Percentiles rank a stretch among this genome's conserved stretches.
These are phyloP conservation scores for Ondatra zibethicus DNA, from an alignment of 2,113 vertebrate genomes.

Conservation along the genomic window DNA sequence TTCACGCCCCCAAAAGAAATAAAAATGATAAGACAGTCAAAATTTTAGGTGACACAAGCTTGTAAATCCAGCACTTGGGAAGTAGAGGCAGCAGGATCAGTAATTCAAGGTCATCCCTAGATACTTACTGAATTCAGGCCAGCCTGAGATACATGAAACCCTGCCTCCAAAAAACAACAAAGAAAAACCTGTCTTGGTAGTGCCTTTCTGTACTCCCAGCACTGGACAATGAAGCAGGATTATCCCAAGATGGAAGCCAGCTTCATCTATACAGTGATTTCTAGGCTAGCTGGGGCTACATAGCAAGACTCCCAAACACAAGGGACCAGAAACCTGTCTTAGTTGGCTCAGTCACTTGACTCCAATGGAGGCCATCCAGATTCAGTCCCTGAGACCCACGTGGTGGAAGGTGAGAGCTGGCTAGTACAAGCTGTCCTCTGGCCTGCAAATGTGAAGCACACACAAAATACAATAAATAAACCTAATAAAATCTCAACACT, in stretches of 20 bases:
- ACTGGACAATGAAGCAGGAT: neutral
- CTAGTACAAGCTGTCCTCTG: neutral
- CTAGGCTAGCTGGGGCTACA: neutral
- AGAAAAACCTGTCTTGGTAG: neutral
- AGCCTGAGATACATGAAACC: neutral
- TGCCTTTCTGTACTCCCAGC: neutral
- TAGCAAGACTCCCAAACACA: neutral
- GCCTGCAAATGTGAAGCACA: neutral
- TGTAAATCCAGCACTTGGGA: neutral
- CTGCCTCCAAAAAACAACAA: neutral
- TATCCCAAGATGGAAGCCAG: neutral
- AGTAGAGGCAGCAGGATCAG: neutral
- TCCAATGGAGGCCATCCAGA: neutral
- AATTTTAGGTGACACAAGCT: neutral
- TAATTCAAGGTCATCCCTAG: neutral
- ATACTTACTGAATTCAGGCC: neutral
- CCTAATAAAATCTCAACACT: neutral
- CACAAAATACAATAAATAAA: neutral
- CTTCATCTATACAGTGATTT: neutral
- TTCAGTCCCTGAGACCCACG: neutral
- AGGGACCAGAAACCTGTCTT: neutral
- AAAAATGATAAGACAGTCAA: neutral
- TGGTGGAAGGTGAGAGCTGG: neutral
- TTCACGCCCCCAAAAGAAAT: neutral
- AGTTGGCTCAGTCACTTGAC: neutral